Evolutionary conservation across 2,113 vertebrate genomes (phyloP).

Genomic region (Sminthopsis crassicaudata): DNA sequence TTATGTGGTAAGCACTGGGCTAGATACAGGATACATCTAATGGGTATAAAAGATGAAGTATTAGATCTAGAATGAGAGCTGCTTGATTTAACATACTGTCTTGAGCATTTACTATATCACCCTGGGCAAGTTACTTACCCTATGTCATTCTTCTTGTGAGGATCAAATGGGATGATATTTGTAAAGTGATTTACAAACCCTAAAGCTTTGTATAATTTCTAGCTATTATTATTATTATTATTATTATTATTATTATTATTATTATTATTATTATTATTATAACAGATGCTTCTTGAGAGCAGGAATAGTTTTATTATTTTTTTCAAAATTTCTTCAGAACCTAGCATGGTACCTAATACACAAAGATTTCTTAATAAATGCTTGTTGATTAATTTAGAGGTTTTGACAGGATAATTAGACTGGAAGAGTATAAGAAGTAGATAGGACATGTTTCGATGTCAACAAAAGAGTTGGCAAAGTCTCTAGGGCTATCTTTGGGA

Average conservation of each 20-base stretch:
- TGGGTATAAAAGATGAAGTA: not conserved
- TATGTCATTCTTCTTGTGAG: not conserved
- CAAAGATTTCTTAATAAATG: not conserved
- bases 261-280: not conserved
- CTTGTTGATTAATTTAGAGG: not conserved
- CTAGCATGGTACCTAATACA: not conserved
- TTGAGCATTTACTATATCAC: not conserved
- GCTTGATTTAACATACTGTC: not conserved
- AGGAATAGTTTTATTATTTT: not conserved
- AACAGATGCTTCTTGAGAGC: not conserved
- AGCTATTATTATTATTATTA: not conserved
- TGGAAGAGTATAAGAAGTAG: not conserved
- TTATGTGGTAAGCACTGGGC: not conserved
- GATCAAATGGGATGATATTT: not conserved
- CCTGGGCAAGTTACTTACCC: not conserved
- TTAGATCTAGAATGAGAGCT: not conserved
- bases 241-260: not conserved
- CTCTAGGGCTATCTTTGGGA: not conserved
- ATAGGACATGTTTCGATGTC: not conserved
- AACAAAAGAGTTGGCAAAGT: not conserved
- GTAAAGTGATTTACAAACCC: not conserved
- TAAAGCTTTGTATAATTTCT: not conserved
- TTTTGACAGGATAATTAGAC: not conserved
- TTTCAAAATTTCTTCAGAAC: not conserved
- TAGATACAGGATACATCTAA: fast-evolving